Evolutionary conservation across 2,113 vertebrate species (phyloP).

Genomic region (Mobula birostris): DNA sequence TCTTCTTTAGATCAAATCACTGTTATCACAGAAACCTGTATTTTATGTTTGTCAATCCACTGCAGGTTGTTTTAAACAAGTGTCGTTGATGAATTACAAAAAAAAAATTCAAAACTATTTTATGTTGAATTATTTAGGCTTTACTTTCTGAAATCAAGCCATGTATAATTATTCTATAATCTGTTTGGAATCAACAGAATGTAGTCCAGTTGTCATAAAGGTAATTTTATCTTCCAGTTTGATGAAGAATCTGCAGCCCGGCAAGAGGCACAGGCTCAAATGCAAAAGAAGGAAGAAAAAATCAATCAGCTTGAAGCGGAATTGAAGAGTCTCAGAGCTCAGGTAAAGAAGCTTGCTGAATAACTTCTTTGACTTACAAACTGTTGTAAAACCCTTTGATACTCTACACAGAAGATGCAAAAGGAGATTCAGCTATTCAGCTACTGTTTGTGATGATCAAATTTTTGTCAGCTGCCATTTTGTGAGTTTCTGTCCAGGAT

Average conservation of each 20-base stretch:
- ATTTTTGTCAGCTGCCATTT: conserved; percentile 41
- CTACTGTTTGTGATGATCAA: conserved; percentile 18
- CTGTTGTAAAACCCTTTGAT: conserved; percentile 41
- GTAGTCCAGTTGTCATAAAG: neutral
- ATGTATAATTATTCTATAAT: neutral
- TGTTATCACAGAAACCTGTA: too few relatives aligned
- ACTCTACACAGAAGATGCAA: conserved; percentile 6
- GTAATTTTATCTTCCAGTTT: conserved; percentile 59
- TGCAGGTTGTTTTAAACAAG: too few relatives aligned
- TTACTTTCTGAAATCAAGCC: neutral
- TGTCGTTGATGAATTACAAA: too few relatives aligned
- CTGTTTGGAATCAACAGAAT: neutral
- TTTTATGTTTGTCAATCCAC: neutral
- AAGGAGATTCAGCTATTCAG: neutral
- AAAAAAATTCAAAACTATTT: neutral
- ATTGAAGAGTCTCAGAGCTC: conserved; percentile 74
- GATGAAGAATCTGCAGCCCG: conserved; percentile 84
- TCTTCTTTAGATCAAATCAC: neutral
- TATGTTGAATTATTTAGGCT: neutral
- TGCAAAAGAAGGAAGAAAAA: conserved; percentile 78
- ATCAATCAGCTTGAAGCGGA: conserved; percentile 77
- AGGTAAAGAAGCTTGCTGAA: conserved; percentile 62
- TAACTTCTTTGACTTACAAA: neutral
- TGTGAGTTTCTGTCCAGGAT: conserved; percentile 9
- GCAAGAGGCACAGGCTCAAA: conserved; percentile 78